phyloP scores from a whole-genome alignment of 2,113 vertebrate genomes.

The Ardeotis arabs region DNA sequence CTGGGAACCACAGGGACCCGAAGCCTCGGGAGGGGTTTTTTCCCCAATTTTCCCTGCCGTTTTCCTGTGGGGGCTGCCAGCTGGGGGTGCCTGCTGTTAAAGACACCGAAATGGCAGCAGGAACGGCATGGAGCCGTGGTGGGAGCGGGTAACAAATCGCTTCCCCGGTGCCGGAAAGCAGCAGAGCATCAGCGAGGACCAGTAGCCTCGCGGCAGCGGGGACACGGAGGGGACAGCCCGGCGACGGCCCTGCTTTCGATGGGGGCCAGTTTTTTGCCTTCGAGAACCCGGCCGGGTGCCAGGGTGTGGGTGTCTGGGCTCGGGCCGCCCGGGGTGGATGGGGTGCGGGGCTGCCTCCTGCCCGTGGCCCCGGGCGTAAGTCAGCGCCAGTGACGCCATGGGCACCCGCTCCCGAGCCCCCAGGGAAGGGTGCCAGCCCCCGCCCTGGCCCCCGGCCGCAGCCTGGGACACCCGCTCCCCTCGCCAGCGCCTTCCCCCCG shows the following conservation, averaged over 20 bases:
- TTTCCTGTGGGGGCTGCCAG: background rate
- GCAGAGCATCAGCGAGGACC: background rate
- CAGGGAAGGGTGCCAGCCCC: background rate
- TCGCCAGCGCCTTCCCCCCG: background rate
- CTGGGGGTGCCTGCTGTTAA: fast-evolving
- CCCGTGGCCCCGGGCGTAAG: background rate
- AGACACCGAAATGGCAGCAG: background rate
- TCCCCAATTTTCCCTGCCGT: background rate
- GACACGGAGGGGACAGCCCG: fast-evolving
- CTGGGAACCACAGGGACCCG: background rate
- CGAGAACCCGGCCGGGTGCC: background rate
- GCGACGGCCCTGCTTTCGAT: background rate
- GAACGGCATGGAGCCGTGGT: fast-evolving
- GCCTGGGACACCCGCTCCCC: background rate
- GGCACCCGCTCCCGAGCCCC: background rate
- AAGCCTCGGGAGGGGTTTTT: background rate
- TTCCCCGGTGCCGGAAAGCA: background rate
- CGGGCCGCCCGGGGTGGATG: fast-evolving
- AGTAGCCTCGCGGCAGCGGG: background rate
- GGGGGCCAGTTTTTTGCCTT: background rate
- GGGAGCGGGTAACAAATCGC: background rate
- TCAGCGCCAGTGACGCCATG: fast-evolving
- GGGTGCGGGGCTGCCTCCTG: background rate
- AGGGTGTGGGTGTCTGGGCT: background rate
- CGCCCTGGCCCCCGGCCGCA: fast-evolving